A percentile compares a stretch with the other conserved stretches of the same genome.
phyloP scores from a whole-genome alignment of 2,888 invertebrate species.

The Petrophora chlorosata region DNA sequence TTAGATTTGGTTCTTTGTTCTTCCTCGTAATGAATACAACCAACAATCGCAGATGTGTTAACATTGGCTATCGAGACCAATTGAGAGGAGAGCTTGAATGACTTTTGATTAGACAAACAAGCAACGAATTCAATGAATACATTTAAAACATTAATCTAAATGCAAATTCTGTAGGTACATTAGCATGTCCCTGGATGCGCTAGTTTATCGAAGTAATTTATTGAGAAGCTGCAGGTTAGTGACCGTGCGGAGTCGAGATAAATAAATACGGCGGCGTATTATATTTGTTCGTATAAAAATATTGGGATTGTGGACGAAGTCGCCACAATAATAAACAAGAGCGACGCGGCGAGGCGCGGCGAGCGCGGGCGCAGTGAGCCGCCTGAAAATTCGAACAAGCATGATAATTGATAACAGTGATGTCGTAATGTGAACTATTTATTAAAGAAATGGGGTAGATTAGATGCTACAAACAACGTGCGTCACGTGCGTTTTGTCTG shows the following conservation, averaged over 20 bases:
- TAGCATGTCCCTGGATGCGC: slow-evolving; percentile 22
- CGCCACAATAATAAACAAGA: slow-evolving; percentile 34
- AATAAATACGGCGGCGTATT: slow-evolving; percentile 44
- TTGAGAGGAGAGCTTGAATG: neutral
- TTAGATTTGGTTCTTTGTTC: neutral
- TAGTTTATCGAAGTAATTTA: slow-evolving; percentile 45
- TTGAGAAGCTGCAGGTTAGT: slow-evolving; percentile 44
- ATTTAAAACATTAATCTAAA: slow-evolving; percentile 24
- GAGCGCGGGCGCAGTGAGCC: too few species aligned
- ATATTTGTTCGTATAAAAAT: slow-evolving; percentile 42
- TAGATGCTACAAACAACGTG: slow-evolving; percentile 21
- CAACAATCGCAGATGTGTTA: too few species aligned
- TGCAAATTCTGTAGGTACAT: slow-evolving; percentile 25
- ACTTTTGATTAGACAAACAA: neutral
- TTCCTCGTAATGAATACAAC: neutral
- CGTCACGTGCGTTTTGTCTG: slow-evolving; percentile 10
- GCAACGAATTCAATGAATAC: too few species aligned
- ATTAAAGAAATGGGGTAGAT: slow-evolving; percentile 21
- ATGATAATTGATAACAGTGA: slow-evolving; percentile 32
- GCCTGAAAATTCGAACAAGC: slow-evolving; percentile 31
- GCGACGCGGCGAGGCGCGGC: slow-evolving; percentile 4
- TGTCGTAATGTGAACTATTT: slow-evolving; percentile 38
- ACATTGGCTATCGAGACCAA: too few species aligned
- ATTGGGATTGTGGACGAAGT: slow-evolving; percentile 24
- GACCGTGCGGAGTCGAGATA: slow-evolving; percentile 46